phyloP scores from a whole-genome alignment of 2,888 invertebrate species.

The Trichogramma dendrolimi region DNA sequence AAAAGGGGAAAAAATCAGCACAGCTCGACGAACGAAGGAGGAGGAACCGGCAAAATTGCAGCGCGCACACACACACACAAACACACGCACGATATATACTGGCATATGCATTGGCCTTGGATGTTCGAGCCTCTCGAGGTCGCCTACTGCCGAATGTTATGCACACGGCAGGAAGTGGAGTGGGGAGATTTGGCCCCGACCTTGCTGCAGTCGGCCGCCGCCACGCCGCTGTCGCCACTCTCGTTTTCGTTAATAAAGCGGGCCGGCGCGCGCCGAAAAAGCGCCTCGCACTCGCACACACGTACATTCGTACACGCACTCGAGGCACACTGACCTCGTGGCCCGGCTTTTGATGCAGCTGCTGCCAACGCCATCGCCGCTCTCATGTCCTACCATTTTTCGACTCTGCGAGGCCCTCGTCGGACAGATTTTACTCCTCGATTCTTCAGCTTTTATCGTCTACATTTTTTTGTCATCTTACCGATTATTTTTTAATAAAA shows the following conservation, averaged over 20 bases:
- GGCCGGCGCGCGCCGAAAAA: background rate
- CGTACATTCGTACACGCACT: too few relatives aligned
- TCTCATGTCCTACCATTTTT: constrained; percentile 20
- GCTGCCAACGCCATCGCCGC: background rate
- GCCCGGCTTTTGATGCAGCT: background rate
- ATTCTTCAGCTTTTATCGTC: too few relatives aligned
- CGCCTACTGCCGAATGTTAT: constrained; percentile 18
- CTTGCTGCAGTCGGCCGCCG: constrained; percentile 10
- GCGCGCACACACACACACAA: background rate
- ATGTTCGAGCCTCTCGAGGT: constrained; percentile 5
- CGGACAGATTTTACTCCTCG: too few relatives aligned
- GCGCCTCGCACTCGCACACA: too few relatives aligned
- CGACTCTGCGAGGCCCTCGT: background rate
- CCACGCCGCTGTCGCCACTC: constrained; percentile 14
- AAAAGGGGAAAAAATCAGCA: background rate
- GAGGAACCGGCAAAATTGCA: background rate
- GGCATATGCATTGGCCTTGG: constrained; percentile 13
- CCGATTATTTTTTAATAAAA: background rate
- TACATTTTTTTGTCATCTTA: too few relatives aligned
- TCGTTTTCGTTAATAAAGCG: constrained; percentile 26
- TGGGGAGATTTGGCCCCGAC: constrained; percentile 19
- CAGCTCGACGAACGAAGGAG: background rate
- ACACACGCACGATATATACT: too few relatives aligned
- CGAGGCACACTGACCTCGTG: constrained; percentile 23
- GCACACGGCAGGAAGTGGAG: background rate